Evolutionary conservation across 2,113 vertebrate species (phyloP).

Genomic region (Sturnus vulgaris): DNA sequence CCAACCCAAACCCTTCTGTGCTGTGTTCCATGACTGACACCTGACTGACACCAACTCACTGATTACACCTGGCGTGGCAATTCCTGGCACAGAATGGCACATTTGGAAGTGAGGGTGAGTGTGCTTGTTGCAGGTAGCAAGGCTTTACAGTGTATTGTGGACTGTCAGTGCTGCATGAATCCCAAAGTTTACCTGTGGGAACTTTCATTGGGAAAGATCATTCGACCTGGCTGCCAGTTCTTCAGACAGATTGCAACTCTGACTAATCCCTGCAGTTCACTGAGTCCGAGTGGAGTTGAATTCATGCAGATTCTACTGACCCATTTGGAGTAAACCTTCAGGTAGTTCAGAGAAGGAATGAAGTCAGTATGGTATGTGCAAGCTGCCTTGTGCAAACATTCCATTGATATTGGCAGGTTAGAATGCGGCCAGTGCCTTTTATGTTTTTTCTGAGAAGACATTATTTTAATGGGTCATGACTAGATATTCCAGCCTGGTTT

Average conservation of each 20-base stretch:
- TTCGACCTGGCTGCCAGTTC: background rate
- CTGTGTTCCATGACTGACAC: accelerated
- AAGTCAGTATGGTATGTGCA: background rate
- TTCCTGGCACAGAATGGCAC: background rate
- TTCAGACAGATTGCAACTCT: background rate
- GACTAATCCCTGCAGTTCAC: background rate
- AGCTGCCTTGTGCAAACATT: background rate
- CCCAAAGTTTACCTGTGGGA: background rate
- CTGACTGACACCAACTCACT: background rate
- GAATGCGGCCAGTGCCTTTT: background rate
- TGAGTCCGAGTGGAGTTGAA: background rate
- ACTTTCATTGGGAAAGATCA: background rate
- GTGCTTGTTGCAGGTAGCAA: background rate
- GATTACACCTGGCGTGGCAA: background rate
- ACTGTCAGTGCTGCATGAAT: background rate
- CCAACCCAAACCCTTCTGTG: background rate
- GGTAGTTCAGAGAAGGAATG: background rate
- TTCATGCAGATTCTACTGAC: background rate
- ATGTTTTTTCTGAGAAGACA: background rate
- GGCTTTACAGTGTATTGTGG: accelerated
- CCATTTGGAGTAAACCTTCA: background rate
- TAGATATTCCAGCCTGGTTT: background rate
- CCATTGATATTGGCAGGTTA: background rate
- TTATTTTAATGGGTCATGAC: background rate
- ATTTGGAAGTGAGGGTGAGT: background rate